Evolutionary conservation across 2,113 vertebrate species (phyloP), one percentile per base, ranked within the genome.

Genomic region (Oplegnathus fasciatus): DNA sequence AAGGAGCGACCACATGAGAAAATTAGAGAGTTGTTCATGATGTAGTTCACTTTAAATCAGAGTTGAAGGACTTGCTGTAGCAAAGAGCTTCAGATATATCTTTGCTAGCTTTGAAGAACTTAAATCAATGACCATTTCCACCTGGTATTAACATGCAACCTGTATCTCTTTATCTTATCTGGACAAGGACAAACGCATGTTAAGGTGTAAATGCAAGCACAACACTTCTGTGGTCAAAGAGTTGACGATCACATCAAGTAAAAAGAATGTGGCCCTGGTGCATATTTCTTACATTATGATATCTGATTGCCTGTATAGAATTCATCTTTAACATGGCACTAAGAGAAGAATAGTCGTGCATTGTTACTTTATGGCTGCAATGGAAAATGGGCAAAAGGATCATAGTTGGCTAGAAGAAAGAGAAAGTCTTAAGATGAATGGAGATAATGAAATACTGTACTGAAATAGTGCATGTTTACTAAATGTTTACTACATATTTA

Each of bases 251-350:
- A 7, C 30, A 42, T 52, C 30, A 40, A 58, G 37, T 7, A 14
- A 32, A 37, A 40, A 28, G 26, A 50, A 28, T 22, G 50, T 28
- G 44, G 18, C 9, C 30, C 71, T 46, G 24, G 15, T 78, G 40
- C 24, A 37, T 58, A 60, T 68, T 55, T 70, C 55, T 42, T 15
- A 46, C 18, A 64, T 71, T 10, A 40, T n/a, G 1, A 14, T 40
- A 40, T 65, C 22, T 18, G 24, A n/a, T 40, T 65, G 28, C 22
- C 2, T 30, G 18, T 61, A 22, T 15, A n/a, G 11, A 46, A 32
- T 44, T 15, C 0, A 50, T 82, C 13, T 55, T 68, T 78, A 54
- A 60, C 3, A 73, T 83, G 79, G 79, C 72, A 83, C 64, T 62
- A 17, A 57, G 40, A 50, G n/a, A 32, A 55, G 62, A 62, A 50